These are phyloP conservation scores for Oscheius sp. DNA, from an alignment of 2,888 invertebrate species.

Conservation along the genomic window DNA sequence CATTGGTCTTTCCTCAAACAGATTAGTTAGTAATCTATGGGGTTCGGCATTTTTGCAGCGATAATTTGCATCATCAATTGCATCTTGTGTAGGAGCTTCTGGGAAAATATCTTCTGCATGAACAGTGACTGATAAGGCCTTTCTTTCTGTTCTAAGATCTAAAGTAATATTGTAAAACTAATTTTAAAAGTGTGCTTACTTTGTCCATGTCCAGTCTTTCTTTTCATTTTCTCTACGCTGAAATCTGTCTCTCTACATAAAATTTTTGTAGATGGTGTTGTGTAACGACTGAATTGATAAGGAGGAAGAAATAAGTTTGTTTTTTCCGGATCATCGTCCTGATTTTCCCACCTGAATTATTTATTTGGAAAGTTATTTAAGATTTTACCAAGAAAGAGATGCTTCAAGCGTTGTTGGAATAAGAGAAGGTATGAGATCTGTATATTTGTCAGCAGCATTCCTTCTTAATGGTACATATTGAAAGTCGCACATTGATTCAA, in stretches of 20 bases:
- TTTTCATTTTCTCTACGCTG: constrained; percentile 41
- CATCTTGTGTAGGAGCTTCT: constrained; percentile 49
- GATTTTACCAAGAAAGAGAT: constrained; percentile 58
- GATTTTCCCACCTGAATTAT: constrained; percentile 73
- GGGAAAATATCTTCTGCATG: constrained; percentile 63
- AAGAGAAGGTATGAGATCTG: constrained; percentile 50
- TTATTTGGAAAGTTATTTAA: neutral
- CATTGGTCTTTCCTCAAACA: constrained; percentile 86
- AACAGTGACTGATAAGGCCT: constrained; percentile 63
- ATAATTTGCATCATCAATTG: constrained; percentile 58
- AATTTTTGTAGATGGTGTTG: constrained; percentile 59
- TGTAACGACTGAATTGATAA: constrained; percentile 62
- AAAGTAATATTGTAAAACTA: no score
- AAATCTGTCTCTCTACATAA: constrained; percentile 57
- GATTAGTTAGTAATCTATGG: constrained; percentile 72
- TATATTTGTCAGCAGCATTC: constrained; percentile 31
- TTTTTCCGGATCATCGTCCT: constrained; percentile 27
- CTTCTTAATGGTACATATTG: constrained; percentile 83
- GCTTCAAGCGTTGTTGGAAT: constrained; percentile 56
- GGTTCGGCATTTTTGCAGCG: constrained; percentile 62
- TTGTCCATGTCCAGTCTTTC: constrained; percentile 57
- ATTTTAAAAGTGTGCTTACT: constrained; percentile 45
- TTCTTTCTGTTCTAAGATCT: constrained; percentile 65
- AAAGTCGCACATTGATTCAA: constrained; percentile 81
- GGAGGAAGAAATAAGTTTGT: constrained; percentile 65